A percentile compares a stretch with the other conserved stretches of the same genome.
Conservation (phyloP, 2,113 vertebrate species). For the Heptranchias perlo region DNA sequence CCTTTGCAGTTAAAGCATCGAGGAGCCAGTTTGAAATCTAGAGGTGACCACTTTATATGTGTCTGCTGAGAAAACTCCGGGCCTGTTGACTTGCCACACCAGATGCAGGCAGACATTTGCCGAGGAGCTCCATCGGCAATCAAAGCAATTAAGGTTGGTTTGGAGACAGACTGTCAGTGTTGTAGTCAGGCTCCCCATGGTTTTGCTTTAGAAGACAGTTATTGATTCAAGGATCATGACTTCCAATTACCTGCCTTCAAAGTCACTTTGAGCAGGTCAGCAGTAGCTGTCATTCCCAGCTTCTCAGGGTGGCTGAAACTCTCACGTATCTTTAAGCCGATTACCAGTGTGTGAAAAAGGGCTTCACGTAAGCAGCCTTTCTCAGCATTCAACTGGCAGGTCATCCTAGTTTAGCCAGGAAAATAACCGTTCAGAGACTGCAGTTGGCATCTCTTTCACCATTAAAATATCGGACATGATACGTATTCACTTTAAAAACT, state of each 20-base stretch:
- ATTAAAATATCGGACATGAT: not conserved
- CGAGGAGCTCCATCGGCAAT: constrained; percentile 25
- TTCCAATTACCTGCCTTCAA: constrained; percentile 59
- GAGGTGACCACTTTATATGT: not conserved
- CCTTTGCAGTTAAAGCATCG: not conserved
- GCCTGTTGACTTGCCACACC: not conserved
- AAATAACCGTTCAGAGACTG: not conserved
- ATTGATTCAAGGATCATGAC: constrained; percentile 61
- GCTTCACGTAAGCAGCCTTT: not conserved
- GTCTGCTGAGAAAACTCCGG: not conserved
- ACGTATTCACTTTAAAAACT: not conserved
- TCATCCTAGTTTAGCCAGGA: not conserved
- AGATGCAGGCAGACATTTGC: not conserved
- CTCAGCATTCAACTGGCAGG: not conserved
- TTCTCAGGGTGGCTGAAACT: not conserved
- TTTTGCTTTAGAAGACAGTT: constrained; percentile 51
- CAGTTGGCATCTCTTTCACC: not conserved
- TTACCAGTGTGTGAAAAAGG: not conserved
- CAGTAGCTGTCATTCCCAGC: constrained; percentile 41
- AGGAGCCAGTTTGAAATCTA: not conserved
- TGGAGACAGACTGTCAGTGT: constrained; percentile 36
- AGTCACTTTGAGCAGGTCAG: constrained; percentile 53
- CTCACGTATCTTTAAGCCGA: constrained; percentile 4
- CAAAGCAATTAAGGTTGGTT: constrained; percentile 29
- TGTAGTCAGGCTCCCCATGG: constrained; percentile 37